Conservation (phyloP, 2,797 vertebrate genomes). For the Cyclura pinguis region DNA sequence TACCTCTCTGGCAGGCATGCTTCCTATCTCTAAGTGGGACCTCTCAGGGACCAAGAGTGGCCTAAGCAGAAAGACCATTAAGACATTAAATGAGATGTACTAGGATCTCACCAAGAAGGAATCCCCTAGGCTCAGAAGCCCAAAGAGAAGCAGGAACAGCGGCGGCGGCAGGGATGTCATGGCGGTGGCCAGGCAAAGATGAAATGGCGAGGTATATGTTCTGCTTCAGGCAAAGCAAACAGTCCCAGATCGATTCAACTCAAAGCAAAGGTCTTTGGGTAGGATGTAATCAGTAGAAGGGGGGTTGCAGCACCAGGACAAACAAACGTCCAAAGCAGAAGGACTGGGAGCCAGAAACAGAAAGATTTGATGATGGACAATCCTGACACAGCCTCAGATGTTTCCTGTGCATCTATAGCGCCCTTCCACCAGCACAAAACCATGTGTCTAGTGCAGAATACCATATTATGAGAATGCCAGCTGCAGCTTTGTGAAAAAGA, state of each 20-base stretch:
- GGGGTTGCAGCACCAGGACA: constrained; percentile 17
- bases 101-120: constrained; percentile 27
- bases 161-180: neutral
- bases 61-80: neutral
- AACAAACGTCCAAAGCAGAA: neutral
- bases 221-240: constrained; percentile 28
- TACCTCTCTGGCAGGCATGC: neutral
- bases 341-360: neutral
- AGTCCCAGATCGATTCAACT: constrained; percentile 20
- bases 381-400: neutral
- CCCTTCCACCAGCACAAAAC: neutral
- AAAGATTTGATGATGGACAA: neutral
- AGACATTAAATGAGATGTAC: neutral
- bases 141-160: constrained; percentile 3
- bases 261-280: constrained; percentile 45
- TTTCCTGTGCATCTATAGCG: neutral
- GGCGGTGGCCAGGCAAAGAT: neutral
- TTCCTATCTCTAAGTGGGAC: neutral
- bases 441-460: neutral
- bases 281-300: constrained; percentile 3
- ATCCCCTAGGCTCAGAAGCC: constrained; percentile 3
- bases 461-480: neutral
- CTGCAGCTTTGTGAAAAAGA: neutral
- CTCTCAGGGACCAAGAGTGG: neutral
- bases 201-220: neutral